Base-by-base conservation (phyloP, 2,797 vertebrate species). In the Saxicola maurus region DNA sequence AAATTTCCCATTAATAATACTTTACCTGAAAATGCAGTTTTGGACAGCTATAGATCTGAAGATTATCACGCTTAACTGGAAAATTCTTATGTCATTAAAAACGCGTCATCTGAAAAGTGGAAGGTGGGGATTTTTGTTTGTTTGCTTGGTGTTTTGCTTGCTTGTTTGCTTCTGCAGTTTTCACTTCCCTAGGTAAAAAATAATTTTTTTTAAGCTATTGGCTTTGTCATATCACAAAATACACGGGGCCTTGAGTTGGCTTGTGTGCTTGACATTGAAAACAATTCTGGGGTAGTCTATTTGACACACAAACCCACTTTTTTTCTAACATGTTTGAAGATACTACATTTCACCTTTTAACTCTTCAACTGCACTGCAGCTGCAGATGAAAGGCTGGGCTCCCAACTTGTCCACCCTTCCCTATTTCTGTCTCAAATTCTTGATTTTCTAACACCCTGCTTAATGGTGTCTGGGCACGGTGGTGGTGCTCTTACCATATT, bases 381-480 rank as follows among this genome's bases (percentile, higher is more conserved):
- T 62, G 27, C 6, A 56, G 4, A 4, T 13, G 11, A 74, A 66
- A 64, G 16, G 2, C 45, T 53, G 33, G 46, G 8, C 18, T 89
- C 17, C 7, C 28, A 57, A 1, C 2, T 65, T 13, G 17, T 37
- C 46, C 9, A 23, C 8, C 3, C 78, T 89, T 75, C 31, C 24
- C 9, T 65, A 3, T 24, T 72, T 13, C n/a, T 68, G 9, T 64
- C n/a, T 15, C 37, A 55, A 15, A 31, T 13, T 17, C 55, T 60
- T 56, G 9, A 9, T 60, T 30, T 8, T 64, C 37, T 40, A 14
- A 17, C 35, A 79, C 3, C 7, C 10, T 21, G 13, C 17, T 42
- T 48, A 18, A 11, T 1, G 1, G 19, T 33, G 7, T n/a, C 24
- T 33, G 24, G 25, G 6, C 1, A 1, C 11, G 4, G 18, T 0